Evolutionary conservation across 2,797 vertebrate species (phyloP).

Genomic region (Dallia pectoralis): DNA sequence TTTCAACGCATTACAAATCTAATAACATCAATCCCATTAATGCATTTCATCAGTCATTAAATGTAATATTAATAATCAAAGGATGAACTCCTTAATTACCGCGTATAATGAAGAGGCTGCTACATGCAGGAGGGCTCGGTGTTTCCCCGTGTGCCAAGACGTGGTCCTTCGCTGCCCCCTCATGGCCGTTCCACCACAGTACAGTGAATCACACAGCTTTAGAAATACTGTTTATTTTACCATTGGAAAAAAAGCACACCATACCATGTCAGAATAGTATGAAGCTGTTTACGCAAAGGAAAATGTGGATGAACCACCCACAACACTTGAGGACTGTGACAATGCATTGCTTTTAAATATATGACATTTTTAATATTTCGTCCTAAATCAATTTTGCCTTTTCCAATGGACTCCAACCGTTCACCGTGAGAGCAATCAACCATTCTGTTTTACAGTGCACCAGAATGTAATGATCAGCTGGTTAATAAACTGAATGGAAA

Average conservation of each 20-base stretch:
- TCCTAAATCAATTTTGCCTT: too few species aligned
- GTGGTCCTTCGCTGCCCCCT: slow-evolving; percentile 13
- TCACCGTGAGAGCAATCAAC: too few species aligned
- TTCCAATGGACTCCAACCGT: too few species aligned
- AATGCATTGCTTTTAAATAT: background rate
- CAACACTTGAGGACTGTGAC: background rate
- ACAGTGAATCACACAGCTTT: background rate
- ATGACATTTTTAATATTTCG: too few species aligned
- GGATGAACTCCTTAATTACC: background rate
- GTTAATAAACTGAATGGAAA: too few species aligned
- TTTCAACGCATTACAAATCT: background rate
- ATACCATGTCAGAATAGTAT: background rate
- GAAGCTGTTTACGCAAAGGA: background rate
- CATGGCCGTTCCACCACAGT: slow-evolving; percentile 3
- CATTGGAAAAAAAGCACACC: background rate
- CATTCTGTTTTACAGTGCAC: too few species aligned
- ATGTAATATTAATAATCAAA: slow-evolving; percentile 8
- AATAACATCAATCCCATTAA: background rate
- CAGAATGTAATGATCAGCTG: too few species aligned
- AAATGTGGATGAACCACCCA: background rate
- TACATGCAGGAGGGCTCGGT: too few species aligned
- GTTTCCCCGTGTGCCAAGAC: background rate
- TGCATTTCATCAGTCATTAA: background rate
- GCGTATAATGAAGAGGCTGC: background rate
- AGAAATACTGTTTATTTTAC: background rate